Conservation (phyloP, 1,140 invertebrate genomes). For the Penaeus japonicus region DNA sequence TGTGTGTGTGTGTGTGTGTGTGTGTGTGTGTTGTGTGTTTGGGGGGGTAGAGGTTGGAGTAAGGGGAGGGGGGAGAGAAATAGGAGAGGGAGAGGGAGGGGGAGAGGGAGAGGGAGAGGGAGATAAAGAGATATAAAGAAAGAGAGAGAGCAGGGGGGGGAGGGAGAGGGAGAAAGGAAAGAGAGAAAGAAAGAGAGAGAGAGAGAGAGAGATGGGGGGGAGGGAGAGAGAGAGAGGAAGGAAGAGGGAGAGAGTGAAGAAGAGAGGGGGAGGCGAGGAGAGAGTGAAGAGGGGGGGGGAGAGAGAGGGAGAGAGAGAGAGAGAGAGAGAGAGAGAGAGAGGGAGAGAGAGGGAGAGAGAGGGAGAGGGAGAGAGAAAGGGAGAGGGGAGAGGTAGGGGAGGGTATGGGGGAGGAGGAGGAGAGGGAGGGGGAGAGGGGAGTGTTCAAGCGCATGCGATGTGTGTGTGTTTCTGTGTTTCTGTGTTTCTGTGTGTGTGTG, state of each 20-base stretch:
- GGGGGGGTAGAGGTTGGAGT: no score
- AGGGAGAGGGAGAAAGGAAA: no score
- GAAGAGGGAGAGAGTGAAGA: neutral
- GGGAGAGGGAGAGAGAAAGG: no score
- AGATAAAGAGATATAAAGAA: neutral
- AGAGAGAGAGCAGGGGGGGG: neutral
- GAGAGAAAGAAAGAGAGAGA: no score
- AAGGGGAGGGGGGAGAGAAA: neutral
- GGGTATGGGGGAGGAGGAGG: no score
- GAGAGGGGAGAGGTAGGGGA: no score
- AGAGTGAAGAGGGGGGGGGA: neutral
- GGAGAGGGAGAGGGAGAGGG: neutral
- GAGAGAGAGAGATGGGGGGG: no score
- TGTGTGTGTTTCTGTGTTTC: no score
- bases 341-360: neutral
- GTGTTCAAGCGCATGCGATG: neutral
- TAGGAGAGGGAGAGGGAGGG: neutral
- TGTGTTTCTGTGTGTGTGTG: no score
- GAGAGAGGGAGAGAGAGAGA: no score
- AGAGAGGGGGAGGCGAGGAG: neutral
- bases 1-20: no score
- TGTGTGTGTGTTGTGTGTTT: no score
- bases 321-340: neutral
- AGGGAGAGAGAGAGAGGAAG: neutral
- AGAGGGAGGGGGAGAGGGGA: neutral